Conservation (phyloP, 2,888 invertebrate species). For the Megalurothrips usitatus region DNA sequence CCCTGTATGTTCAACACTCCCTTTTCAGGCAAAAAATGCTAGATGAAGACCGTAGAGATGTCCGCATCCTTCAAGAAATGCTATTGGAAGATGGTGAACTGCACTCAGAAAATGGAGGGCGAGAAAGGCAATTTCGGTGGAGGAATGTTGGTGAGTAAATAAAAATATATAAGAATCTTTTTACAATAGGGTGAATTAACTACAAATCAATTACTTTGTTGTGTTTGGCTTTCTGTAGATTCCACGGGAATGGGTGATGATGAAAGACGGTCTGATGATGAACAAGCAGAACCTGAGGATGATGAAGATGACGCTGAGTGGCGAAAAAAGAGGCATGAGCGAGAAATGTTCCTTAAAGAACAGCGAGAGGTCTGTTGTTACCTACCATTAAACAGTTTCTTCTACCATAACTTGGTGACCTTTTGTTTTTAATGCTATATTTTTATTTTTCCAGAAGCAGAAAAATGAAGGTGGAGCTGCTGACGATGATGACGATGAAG, state of each 20-base stretch:
- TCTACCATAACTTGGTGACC: background rate
- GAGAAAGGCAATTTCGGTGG: conserved; percentile 82
- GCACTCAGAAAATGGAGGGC: conserved; percentile 65
- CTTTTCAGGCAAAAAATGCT: conserved; percentile 65
- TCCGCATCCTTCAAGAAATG: conserved; percentile 77
- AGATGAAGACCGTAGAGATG: conserved; percentile 83
- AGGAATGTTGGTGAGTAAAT: conserved; percentile 61
- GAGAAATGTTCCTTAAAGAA: conserved; percentile 70
- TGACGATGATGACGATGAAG: conserved; percentile 39
- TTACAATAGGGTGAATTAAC: conserved; percentile 40
- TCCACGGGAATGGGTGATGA: background rate
- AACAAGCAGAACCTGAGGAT: conserved; percentile 58
- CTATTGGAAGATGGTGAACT: conserved; percentile 86
- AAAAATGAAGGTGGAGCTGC: conserved; percentile 37
- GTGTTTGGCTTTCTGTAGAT: conserved; percentile 18
- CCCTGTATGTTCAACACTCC: background rate
- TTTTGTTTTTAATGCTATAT: background rate
- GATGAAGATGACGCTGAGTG: conserved; percentile 72
- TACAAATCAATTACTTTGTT: background rate
- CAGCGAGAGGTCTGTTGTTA: conserved; percentile 35
- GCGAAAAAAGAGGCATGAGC: conserved; percentile 72
- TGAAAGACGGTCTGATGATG: conserved; percentile 42
- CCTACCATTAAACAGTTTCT: background rate
- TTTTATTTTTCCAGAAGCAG: background rate
- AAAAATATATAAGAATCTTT: background rate